A percentile compares a stretch with the other conserved stretches of the same genome.
Evolutionary conservation across 2,797 vertebrate genomes (phyloP).

Genomic region (Phaenicophaeus curvirostris): DNA sequence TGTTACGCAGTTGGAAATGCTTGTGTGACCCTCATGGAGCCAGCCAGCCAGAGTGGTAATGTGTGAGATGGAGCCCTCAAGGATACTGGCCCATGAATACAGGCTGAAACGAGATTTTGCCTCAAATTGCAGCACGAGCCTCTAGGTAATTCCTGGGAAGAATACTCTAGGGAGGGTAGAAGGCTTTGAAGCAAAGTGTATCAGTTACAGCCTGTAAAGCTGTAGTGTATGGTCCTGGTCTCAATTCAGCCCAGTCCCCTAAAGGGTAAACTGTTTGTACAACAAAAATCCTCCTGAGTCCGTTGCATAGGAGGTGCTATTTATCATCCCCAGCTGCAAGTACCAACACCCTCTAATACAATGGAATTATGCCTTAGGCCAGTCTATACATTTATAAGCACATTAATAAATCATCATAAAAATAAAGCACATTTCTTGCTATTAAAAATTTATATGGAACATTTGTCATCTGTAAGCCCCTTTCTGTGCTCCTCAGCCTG

Average conservation of each 20-base stretch:
- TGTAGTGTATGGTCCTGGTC: background rate
- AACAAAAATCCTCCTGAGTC: background rate
- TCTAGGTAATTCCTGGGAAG: background rate
- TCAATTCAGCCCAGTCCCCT: background rate
- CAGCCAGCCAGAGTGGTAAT: background rate
- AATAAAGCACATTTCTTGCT: conserved; percentile 51
- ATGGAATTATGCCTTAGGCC: conserved; percentile 28
- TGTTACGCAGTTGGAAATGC: background rate
- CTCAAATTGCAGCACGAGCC: background rate
- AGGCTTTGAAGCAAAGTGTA: background rate
- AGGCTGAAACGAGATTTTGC: background rate
- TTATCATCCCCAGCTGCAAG: conserved; percentile 37
- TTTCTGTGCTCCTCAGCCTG: background rate
- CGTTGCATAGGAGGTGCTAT: background rate
- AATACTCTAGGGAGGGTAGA: background rate
- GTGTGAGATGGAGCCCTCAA: background rate
- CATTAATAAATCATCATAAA: conserved; percentile 72
- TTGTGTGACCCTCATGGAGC: background rate
- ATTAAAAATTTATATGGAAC: conserved; percentile 68
- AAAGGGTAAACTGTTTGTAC: background rate
- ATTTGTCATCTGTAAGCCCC: conserved; percentile 15
- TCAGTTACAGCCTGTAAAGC: background rate
- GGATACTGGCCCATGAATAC: background rate
- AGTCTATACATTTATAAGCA: conserved; percentile 61
- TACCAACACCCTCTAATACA: background rate